Evolutionary conservation across 2,888 invertebrate genomes (phyloP), one percentile per base, ranked within the genome.

Genomic region (Apodemia mormo): DNA sequence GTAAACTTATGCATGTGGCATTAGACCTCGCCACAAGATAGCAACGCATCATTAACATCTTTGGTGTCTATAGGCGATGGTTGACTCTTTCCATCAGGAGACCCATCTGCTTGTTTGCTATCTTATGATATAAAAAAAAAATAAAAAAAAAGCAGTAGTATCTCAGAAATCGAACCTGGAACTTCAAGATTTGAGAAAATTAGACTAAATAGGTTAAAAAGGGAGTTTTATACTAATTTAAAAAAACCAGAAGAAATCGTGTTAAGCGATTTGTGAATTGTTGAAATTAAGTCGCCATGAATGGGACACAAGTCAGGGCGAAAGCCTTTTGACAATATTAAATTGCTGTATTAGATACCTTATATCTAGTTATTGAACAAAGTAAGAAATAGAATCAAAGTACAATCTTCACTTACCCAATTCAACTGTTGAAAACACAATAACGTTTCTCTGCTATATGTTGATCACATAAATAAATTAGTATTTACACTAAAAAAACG

Each of bases 371-470:
- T 33, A 12, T 12, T 12, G 8, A 30, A 4, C 30, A 30, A 61
- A 33, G 29, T 61, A 30, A 61, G 5, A 61, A 10, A 33, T 33
- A 56, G 33, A 30, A 69, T 12, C 12, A 14, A 66, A 52, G n/a
- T 14, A 40, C 56, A 6, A 40, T 49, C n/a, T 9, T 14, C 0
- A 73, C 75, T 75, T 72, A 76, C 76, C 76, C 45, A 71, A 67
- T 70, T 72, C 45, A 71, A 68, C 54, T 52, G 68, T 58, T 45
- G 68, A 69, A 49, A 68, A 58, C 68, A 65, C 49, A 64, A 66
- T 66, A 56, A 66, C 45, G 61, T 70, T 72, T 70, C 67, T 76
- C 68, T 65, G 52, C 56, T 33, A 70, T 65, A 64, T 61, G 70
- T 69, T 71, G 67, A 72, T 65, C 70, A 74, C 73, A 68, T 69